Conservation (phyloP, 2,797 vertebrate species). For the Antrozous pallidus region DNA sequence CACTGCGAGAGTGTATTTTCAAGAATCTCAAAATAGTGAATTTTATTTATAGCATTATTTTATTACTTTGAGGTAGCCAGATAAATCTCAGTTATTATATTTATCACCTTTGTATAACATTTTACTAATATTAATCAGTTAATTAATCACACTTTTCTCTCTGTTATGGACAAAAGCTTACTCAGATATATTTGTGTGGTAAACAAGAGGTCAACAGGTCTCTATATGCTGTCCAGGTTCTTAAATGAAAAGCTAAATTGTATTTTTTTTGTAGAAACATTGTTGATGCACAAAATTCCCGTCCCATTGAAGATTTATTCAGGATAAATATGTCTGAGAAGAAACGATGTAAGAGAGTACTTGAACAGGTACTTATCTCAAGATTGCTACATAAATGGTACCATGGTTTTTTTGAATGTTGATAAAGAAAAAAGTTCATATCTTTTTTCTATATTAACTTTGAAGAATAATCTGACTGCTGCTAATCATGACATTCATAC, state of each 20-base stretch:
- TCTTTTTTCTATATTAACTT: neutral
- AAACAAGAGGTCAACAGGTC: neutral
- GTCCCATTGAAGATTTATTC: slow-evolving; percentile 96
- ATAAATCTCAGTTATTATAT: neutral
- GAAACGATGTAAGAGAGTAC: slow-evolving; percentile 94
- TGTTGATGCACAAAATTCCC: slow-evolving; percentile 95
- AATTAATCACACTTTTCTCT: neutral
- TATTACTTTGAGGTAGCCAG: neutral
- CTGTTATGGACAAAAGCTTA: neutral
- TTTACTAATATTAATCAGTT: neutral
- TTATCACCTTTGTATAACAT: neutral
- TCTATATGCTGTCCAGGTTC: neutral
- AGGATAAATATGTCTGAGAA: slow-evolving; percentile 95
- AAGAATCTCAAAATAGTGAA: neutral
- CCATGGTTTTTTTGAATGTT: neutral
- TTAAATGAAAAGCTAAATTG: slow-evolving; percentile 36
- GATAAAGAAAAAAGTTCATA: neutral
- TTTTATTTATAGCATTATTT: neutral
- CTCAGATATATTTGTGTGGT: neutral
- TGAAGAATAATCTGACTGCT: neutral
- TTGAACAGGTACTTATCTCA: slow-evolving; percentile 90
- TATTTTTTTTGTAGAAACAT: slow-evolving; percentile 89
- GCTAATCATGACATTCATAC: neutral
- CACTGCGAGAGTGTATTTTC: neutral
- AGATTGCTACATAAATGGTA: neutral